Evolutionary conservation across 92 coral and sea anemone genomes (phyloP).

Genomic region (Ricordea florida): DNA sequence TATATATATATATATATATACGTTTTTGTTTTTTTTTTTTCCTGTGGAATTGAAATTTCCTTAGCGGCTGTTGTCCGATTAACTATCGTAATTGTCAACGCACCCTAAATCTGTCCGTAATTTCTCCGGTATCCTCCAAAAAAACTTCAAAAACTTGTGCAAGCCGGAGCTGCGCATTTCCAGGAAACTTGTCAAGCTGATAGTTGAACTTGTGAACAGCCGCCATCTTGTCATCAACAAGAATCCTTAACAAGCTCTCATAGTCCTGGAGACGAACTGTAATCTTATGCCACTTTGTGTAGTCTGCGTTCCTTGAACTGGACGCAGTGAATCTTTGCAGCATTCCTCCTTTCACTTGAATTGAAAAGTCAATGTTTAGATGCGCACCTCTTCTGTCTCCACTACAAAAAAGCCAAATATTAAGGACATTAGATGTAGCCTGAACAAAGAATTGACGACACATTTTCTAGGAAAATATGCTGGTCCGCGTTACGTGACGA

Average conservation of each 20-base stretch:
- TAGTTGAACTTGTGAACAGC: conserved; percentile 30
- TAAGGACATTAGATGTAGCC: not conserved
- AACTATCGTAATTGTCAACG: not conserved
- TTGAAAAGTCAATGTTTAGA: conserved; percentile 26
- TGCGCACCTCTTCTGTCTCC: not conserved
- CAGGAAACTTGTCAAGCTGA: conserved; percentile 20
- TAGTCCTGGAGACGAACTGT: conserved; percentile 65
- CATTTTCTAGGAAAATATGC: not conserved
- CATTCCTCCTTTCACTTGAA: not conserved
- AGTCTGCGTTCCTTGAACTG: not conserved
- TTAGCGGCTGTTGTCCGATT: no score
- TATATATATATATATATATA: no score
- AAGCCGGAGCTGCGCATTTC: conserved; percentile 60
- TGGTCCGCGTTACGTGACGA: no score
- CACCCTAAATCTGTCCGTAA: conserved; percentile 51
- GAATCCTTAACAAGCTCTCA: conserved; percentile 38
- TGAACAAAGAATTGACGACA: not conserved
- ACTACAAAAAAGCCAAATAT: not conserved
- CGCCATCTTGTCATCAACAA: conserved; percentile 54
- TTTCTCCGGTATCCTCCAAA: conserved; percentile 36
- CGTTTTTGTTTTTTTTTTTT: not conserved
- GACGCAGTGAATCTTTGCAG: not conserved
- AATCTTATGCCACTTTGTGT: conserved; percentile 60
- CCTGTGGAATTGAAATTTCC: not conserved
- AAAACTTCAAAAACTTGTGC: conserved; percentile 58